These are phyloP conservation scores for Gobio gobio DNA, from an alignment of 2,113 vertebrate genomes.

Conservation along the genomic window DNA sequence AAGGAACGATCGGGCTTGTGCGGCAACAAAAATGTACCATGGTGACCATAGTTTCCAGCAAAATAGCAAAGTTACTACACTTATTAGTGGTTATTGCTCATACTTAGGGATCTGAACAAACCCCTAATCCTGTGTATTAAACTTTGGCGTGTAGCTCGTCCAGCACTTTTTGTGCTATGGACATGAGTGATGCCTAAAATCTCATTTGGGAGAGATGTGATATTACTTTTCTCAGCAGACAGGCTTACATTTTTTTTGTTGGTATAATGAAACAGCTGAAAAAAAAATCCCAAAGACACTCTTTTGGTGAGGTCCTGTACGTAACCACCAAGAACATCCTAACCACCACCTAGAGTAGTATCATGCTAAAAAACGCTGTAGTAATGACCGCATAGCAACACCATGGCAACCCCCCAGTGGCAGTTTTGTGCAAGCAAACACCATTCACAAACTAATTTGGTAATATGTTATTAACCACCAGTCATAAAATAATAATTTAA, in stretches of 20 bases:
- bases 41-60: conserved; percentile 4
- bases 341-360: neutral
- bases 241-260: neutral
- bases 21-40: neutral
- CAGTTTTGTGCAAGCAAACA: neutral
- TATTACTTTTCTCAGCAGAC: neutral
- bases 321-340: neutral
- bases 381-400: neutral
- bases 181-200: neutral
- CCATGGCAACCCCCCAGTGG: neutral
- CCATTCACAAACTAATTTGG: neutral
- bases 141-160: neutral
- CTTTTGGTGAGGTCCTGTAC: neutral
- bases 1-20: neutral
- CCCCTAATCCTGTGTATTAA: neutral
- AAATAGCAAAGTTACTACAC: neutral
- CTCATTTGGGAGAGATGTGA: neutral
- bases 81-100: conserved; percentile 6
- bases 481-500: neutral
- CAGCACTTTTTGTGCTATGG: neutral
- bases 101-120: neutral
- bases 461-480: no score
- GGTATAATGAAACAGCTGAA: neutral
- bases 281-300: neutral
- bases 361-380: neutral